Evolutionary conservation across 2,797 vertebrate species (phyloP).

Genomic region (Mionectes olivaceus): DNA sequence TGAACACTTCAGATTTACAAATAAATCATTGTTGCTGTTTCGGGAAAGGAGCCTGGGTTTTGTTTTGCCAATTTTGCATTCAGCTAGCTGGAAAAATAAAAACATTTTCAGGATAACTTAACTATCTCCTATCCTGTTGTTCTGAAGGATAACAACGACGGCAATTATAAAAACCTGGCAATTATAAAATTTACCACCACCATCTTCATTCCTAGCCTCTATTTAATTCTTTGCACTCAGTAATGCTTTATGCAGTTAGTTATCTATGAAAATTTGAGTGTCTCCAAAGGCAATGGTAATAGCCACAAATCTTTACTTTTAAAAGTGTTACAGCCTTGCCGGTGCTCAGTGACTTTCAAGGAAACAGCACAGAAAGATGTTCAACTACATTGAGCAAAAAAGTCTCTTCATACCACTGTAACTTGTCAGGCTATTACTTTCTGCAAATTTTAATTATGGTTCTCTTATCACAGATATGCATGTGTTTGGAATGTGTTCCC

Average conservation of each 20-base stretch:
- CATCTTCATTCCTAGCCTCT: not conserved
- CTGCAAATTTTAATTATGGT: not conserved
- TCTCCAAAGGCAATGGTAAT: not conserved
- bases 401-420: not conserved
- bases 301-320: not conserved
- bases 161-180: not conserved
- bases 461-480: not conserved
- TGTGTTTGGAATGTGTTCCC: not conserved
- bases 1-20: not conserved
- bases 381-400: not conserved
- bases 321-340: not conserved
- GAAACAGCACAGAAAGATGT: not conserved
- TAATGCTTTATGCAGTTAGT: not conserved
- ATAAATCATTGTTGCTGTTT: conserved; percentile 26
- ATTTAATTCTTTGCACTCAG: not conserved
- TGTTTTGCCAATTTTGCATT: conserved; percentile 9
- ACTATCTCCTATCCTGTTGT: not conserved
- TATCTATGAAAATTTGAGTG: not conserved
- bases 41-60: not conserved
- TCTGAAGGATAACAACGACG: not conserved
- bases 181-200: not conserved
- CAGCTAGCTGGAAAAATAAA: conserved; percentile 2
- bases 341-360: not conserved
- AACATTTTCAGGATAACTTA: conserved; percentile 1
- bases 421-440: not conserved